These are phyloP conservation scores for Hemithea aestivaria DNA, from an alignment of 2,888 invertebrate species.

Conservation along the genomic window DNA sequence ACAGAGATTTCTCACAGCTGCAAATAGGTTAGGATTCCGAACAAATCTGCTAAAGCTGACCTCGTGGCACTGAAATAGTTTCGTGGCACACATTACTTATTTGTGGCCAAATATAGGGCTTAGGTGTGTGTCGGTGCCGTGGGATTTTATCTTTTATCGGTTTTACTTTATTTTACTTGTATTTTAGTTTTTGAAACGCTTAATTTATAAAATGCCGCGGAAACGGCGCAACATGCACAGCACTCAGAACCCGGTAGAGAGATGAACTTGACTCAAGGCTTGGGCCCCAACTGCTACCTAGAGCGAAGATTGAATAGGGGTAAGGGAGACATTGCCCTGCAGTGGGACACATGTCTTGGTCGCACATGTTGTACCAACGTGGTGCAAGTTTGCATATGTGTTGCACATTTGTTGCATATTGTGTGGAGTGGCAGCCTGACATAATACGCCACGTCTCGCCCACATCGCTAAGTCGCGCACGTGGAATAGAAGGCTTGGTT, in stretches of 20 bases:
- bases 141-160: constrained; percentile 1
- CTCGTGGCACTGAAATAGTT: constrained; percentile 9
- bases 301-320: too few relatives aligned
- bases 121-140: not conserved
- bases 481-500: constrained; percentile 42
- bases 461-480: constrained; percentile 40
- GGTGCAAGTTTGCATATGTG: constrained; percentile 25
- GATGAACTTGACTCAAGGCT: too few relatives aligned
- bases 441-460: constrained; percentile 54
- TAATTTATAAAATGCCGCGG: too few relatives aligned
- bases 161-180: too few relatives aligned
- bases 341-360: too few relatives aligned
- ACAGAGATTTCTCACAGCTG: constrained; percentile 6
- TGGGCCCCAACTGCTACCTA: too few relatives aligned
- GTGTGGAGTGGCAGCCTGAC: constrained; percentile 43
- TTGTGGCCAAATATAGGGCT: constrained; percentile 5
- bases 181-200: too few relatives aligned
- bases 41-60: constrained; percentile 13
- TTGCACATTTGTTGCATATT: constrained; percentile 52
- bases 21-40: constrained; percentile 4
- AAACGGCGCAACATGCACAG: too few relatives aligned
- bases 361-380: too few relatives aligned
- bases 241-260: too few relatives aligned
- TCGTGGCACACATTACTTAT: constrained; percentile 13
- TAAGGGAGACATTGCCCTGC: too few relatives aligned